A percentile compares a stretch with the other conserved stretches of the same genome.
Evolutionary conservation across 2,113 vertebrate genomes (phyloP).

Genomic region (Thomomys bottae): DNA sequence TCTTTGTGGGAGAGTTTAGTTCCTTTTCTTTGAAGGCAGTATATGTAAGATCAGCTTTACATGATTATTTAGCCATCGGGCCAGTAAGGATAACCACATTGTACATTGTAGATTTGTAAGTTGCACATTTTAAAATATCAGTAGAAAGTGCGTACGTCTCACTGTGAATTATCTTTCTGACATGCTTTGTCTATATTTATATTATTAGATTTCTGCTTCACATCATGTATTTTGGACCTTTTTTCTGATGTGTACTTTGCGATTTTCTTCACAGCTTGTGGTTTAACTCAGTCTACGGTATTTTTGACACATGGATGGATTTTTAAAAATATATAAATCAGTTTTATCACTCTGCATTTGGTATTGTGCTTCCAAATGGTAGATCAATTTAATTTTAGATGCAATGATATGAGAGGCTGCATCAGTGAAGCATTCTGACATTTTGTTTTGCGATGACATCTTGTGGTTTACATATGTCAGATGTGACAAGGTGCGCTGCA

Average conservation of each 20-base stretch:
- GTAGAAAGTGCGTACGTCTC: not conserved
- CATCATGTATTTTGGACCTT: not conserved
- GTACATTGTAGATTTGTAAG: not conserved
- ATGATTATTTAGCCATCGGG: not conserved
- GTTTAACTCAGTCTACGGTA: not conserved
- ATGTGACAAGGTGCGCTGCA: not conserved
- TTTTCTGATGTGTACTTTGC: not conserved
- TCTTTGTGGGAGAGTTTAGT: too few species aligned
- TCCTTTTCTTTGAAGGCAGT: too few species aligned
- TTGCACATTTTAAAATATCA: not conserved
- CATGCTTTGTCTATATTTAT: not conserved
- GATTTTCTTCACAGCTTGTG: not conserved
- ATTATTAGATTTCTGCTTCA: not conserved
- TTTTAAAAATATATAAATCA: slow-evolving; percentile 45
- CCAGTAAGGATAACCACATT: too few species aligned
- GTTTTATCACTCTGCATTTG: slow-evolving; percentile 28
- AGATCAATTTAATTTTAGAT: slow-evolving; percentile 61
- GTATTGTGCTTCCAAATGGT: slow-evolving; percentile 22
- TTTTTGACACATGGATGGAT: slow-evolving; percentile 40
- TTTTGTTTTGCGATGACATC: slow-evolving; percentile 49
- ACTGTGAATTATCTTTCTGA: not conserved
- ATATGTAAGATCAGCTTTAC: not conserved
- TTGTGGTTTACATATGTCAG: not conserved
- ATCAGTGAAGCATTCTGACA: not conserved
- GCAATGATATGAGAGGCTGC: slow-evolving; percentile 17